These are phyloP conservation scores for Solen grandis DNA, from an alignment of 1,140 invertebrate genomes.

Conservation along the genomic window DNA sequence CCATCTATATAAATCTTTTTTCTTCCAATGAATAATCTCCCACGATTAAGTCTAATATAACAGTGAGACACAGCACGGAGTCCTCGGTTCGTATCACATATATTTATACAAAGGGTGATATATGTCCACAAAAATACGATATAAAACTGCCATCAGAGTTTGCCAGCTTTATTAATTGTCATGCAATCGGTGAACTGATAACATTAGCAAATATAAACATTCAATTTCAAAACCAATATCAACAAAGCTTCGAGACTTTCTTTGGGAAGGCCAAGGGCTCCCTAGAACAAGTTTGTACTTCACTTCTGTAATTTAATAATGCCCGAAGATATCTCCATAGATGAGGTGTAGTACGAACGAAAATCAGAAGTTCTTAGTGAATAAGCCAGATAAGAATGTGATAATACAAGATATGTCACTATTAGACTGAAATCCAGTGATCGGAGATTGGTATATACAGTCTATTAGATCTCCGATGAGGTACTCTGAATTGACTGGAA, in stretches of 20 bases:
- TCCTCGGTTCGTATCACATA: not conserved
- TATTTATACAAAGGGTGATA: slow-evolving; percentile 35
- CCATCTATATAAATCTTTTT: not conserved
- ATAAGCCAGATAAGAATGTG: not conserved
- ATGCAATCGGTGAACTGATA: slow-evolving; percentile 1
- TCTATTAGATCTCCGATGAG: no score
- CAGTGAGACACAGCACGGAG: not conserved
- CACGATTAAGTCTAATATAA: not conserved
- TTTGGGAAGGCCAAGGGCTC: not conserved
- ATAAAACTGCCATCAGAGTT: slow-evolving; percentile 32
- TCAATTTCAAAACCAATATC: slow-evolving; percentile 1
- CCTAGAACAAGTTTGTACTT: not conserved
- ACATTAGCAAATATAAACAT: slow-evolving; percentile 41
- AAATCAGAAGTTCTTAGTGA: not conserved
- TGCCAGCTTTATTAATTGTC: slow-evolving; percentile 27
- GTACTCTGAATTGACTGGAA: no score
- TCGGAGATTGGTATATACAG: no score
- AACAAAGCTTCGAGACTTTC: not conserved
- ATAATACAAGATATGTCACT: not conserved
- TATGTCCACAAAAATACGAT: slow-evolving; percentile 10
- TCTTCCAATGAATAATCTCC: not conserved
- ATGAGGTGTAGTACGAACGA: no score
- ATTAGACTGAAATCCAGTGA: not conserved
- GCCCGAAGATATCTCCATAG: no score
- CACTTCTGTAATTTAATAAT: no score